Conservation (phyloP, 2,797 vertebrate genomes). For the Anomalospiza imberbis region DNA sequence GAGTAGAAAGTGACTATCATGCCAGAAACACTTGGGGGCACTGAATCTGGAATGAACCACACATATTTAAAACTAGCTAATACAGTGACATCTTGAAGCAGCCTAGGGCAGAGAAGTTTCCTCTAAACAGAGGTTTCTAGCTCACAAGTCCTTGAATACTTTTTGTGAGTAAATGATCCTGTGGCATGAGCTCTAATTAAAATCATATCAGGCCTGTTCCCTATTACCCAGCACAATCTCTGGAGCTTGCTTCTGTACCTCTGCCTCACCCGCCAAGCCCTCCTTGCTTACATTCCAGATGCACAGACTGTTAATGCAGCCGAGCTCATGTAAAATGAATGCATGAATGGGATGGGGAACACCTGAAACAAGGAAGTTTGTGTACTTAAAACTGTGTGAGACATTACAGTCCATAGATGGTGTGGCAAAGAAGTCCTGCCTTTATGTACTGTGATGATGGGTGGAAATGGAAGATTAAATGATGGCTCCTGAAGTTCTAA, state of each 20-base stretch:
- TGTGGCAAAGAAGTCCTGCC: neutral
- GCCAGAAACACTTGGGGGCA: neutral
- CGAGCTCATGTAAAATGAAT: neutral
- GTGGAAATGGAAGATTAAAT: neutral
- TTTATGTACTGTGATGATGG: neutral
- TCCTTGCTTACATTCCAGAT: slow-evolving; percentile 27
- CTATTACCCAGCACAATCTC: neutral
- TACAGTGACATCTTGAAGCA: slow-evolving; percentile 25
- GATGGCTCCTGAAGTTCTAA: neutral
- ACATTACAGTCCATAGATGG: neutral
- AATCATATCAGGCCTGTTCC: slow-evolving; percentile 18
- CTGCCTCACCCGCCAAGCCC: neutral
- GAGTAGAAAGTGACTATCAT: neutral
- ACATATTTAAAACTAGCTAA: neutral
- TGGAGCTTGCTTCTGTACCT: slow-evolving; percentile 14
- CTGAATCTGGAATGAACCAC: slow-evolving; percentile 14
- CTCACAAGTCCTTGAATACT: slow-evolving; percentile 4
- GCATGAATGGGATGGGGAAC: neutral
- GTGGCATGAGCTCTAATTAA: slow-evolving; percentile 30
- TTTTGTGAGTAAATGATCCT: slow-evolving; percentile 25
- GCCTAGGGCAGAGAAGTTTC: slow-evolving; percentile 22
- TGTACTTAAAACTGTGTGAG: neutral
- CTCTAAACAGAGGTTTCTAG: slow-evolving; percentile 19
- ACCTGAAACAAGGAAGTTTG: neutral
- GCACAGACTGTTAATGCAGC: neutral